Evolutionary conservation across 2,888 invertebrate genomes (phyloP).

Genomic region (Shargacucullia verbasci): DNA sequence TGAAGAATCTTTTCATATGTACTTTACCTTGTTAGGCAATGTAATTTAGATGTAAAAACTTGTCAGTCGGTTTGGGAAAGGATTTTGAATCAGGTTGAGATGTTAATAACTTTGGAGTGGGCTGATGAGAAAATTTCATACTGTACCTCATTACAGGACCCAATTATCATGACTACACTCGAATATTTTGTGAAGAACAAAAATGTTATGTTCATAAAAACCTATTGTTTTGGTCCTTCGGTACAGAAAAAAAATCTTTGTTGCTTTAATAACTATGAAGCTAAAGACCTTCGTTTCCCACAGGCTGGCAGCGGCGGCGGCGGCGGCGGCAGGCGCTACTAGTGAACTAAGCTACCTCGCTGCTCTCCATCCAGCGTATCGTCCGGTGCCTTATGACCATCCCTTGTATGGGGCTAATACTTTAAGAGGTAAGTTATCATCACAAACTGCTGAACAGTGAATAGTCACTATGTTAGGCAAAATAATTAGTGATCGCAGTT

Average conservation of each 20-base stretch:
- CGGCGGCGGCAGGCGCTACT: constrained; percentile 84
- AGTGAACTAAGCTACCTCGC: constrained; percentile 87
- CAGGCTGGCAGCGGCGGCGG: constrained; percentile 85
- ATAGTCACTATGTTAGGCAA: no score
- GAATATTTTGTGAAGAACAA: constrained; percentile 2
- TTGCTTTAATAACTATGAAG: background rate
- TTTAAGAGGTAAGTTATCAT: constrained; percentile 76
- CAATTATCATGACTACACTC: constrained; percentile 10
- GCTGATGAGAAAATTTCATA: constrained; percentile 25
- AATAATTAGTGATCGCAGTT: no score
- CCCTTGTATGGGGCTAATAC: constrained; percentile 87
- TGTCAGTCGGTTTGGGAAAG: constrained; percentile 32
- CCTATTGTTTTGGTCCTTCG: background rate
- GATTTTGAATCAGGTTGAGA: constrained; percentile 41
- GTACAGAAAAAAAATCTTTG: no score
- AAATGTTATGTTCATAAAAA: constrained; percentile 7
- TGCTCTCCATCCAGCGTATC: constrained; percentile 88
- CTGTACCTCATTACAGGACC: constrained; percentile 20
- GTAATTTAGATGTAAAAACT: constrained; percentile 44
- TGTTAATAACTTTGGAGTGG: constrained; percentile 31
- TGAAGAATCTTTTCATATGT: constrained; percentile 38
- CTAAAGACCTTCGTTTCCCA: constrained; percentile 23
- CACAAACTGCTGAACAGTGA: no score
- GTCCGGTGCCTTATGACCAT: constrained; percentile 90
- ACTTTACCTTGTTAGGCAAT: constrained; percentile 16